A percentile compares a stretch with the other conserved stretches of the same genome.
Evolutionary conservation across 2,888 invertebrate species (phyloP).

Genomic region (Tribolium freemani): DNA sequence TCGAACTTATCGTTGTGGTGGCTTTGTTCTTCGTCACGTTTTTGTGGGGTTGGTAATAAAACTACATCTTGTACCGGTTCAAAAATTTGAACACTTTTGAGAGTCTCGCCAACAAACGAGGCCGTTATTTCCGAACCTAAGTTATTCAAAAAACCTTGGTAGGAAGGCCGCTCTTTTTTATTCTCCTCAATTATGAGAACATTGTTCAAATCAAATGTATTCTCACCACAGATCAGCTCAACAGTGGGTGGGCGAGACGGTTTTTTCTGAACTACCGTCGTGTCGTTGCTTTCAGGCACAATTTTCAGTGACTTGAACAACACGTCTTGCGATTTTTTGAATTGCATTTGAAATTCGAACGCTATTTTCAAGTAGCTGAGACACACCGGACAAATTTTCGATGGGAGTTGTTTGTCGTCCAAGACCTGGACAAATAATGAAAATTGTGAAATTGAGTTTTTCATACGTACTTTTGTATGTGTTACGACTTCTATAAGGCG

Average conservation of each 20-base stretch:
- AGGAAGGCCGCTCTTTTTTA: slow-evolving; percentile 39
- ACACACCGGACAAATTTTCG: slow-evolving; percentile 25
- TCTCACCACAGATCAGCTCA: slow-evolving; percentile 54
- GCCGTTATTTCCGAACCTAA: slow-evolving; percentile 56
- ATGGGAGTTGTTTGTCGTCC: not conserved
- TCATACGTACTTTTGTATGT: no score
- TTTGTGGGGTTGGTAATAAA: no score
- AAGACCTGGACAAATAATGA: not conserved
- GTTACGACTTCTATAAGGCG: no score
- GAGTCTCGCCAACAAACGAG: slow-evolving; percentile 42
- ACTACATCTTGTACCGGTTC: no score
- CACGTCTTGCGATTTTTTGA: not conserved
- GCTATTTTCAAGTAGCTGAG: slow-evolving; percentile 25
- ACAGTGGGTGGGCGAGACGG: slow-evolving; percentile 38
- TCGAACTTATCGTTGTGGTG: not conserved
- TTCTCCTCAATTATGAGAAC: slow-evolving; percentile 53
- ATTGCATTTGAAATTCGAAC: slow-evolving; percentile 23
- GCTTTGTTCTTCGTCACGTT: not conserved
- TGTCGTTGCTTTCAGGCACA: not conserved
- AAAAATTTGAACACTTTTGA: no score
- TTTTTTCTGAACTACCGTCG: not conserved
- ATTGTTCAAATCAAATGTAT: slow-evolving; percentile 54
- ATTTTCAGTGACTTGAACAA: not conserved
- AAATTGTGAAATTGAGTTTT: no score
- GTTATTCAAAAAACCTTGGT: slow-evolving; percentile 55